These are phyloP conservation scores for Cydia splendana DNA, from an alignment of 1,140 invertebrate genomes.

Conservation along the genomic window DNA sequence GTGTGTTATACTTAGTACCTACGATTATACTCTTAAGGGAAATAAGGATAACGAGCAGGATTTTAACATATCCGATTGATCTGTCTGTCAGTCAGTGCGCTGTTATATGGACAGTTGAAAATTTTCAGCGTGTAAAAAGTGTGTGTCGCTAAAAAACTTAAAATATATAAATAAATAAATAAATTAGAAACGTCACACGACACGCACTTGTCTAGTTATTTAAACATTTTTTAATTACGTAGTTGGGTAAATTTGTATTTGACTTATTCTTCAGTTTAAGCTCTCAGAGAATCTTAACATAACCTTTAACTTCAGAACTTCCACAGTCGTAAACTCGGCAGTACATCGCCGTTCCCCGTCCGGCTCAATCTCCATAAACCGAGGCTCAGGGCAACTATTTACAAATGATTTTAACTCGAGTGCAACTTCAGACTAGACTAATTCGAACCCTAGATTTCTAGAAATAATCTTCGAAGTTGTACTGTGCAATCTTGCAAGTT, in stretches of 20 bases:
- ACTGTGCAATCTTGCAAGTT: too few relatives aligned
- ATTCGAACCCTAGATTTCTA: neutral
- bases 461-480: neutral
- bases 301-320: neutral
- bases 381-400: neutral
- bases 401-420: neutral
- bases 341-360: neutral
- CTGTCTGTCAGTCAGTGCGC: too few relatives aligned
- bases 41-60: too few relatives aligned
- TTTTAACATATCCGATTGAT: too few relatives aligned
- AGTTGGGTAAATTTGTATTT: neutral
- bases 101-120: too few relatives aligned
- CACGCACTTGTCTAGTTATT: too few relatives aligned
- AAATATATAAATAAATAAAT: too few relatives aligned
- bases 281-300: neutral
- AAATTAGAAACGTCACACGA: too few relatives aligned
- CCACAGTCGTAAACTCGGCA: neutral
- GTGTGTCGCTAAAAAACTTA: too few relatives aligned
- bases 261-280: neutral
- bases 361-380: neutral
- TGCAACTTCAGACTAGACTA: neutral
- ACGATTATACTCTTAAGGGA: too few relatives aligned
- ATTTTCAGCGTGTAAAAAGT: too few relatives aligned
- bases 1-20: too few relatives aligned
- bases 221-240: neutral